Evolutionary conservation across 2,888 invertebrate genomes (phyloP), one percentile per base, ranked within the genome.

Genomic region (Lepidocyrtinus sp.): DNA sequence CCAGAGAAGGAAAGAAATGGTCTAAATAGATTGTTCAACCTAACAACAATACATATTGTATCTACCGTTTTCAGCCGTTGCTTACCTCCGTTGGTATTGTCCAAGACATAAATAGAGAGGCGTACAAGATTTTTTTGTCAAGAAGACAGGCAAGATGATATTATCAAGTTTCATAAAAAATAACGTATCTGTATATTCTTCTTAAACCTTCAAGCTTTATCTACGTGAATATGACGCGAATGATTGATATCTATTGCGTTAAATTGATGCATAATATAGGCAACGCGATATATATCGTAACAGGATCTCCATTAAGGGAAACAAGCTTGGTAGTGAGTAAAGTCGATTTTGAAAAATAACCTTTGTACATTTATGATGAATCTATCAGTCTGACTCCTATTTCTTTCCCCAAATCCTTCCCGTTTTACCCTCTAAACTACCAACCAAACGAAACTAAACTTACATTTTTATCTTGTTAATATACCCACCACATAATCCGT

Each of bases 261-360:
- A n/a, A 12, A 45, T 17, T 50, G 50, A 50, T 68, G 68, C 50
- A 68, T 68, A 68, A 68, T 24, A 50, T 68, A n/a, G 24, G 50
- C 50, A 50, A 68, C 21, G 19, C 12, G 36, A 36, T 36, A 36
- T n/a, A n/a, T 17, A 65, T n/a, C 3, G 65, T 65, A 67, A 67
- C 19, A 36, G 45, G 65, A 67, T 67, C 45, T 67, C 2, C 2
- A 26, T 70, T 36, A 36, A 36, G 12, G 36, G 12, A 36, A 12
- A 36, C 36, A 36, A 36, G 36, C 36, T 36, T 36, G 36, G 36
- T 7, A 36, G 36, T 36, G 36, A 36, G 36, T 36, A 12, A 70
- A 61, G 70, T 70, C 70, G 68, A 69, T 69, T 36, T 68, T 70
- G 70, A 70, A 22, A 69, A 59, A 59, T 61, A 70, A 70, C 61